Evolutionary conservation across 1,140 invertebrate species (phyloP).

Genomic region (Leptinotarsa lineolata): DNA sequence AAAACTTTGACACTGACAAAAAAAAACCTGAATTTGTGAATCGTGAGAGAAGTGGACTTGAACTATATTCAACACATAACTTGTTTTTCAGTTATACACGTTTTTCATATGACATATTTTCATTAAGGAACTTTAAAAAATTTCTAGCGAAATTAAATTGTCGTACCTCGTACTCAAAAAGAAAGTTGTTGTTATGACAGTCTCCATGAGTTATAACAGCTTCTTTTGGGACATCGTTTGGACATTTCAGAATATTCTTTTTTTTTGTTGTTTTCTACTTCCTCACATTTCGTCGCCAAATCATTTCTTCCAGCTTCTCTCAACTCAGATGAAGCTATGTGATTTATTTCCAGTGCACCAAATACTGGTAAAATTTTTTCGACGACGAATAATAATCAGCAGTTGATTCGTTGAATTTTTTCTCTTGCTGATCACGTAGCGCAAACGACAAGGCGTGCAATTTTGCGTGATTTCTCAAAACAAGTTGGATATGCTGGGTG

Average conservation of each 20-base stretch:
- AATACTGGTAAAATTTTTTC: neutral
- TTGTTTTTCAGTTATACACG: no score
- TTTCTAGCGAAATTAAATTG: no score
- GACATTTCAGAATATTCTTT: neutral
- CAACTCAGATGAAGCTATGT: neutral
- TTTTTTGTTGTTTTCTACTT: neutral
- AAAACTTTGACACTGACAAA: no score
- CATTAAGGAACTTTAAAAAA: no score
- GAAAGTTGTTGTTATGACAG: conserved; percentile 12
- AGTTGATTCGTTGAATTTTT: conserved; percentile 27
- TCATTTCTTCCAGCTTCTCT: neutral
- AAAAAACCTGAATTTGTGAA: no score
- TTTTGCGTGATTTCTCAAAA: conserved; percentile 59
- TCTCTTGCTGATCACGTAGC: conserved; percentile 54
- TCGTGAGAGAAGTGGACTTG: no score
- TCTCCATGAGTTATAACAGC: conserved; percentile 6
- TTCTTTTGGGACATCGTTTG: neutral
- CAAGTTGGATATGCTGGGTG: conserved; percentile 53
- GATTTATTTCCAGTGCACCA: neutral
- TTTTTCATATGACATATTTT: no score
- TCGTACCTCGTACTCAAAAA: conserved; percentile 10
- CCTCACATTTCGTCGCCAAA: conserved; percentile 9
- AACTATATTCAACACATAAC: no score
- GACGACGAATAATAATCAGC: neutral
- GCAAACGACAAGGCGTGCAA: conserved; percentile 61